Percentiles rank a stretch among this genome's conserved stretches.
phyloP scores from a whole-genome alignment of 2,113 vertebrate genomes.

The Eolophus roseicapilla region DNA sequence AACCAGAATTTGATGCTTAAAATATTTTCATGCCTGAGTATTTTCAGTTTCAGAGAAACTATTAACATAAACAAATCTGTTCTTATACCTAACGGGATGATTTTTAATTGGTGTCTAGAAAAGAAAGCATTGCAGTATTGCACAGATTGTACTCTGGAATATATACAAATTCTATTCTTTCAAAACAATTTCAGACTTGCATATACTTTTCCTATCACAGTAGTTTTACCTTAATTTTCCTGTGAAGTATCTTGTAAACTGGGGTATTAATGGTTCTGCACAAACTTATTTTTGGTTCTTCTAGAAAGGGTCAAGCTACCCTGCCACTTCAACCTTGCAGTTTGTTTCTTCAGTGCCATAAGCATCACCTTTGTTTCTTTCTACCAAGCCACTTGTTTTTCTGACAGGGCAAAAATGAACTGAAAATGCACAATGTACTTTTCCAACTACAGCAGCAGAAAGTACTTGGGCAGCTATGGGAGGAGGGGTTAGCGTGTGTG shows the following conservation, averaged over 20 bases:
- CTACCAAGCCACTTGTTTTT: neutral
- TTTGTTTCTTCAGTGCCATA: neutral
- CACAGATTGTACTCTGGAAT: neutral
- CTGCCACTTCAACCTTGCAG: neutral
- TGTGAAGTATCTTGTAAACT: neutral
- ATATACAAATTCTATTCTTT: neutral
- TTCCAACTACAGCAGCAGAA: neutral
- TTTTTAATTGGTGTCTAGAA: neutral
- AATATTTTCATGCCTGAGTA: neutral
- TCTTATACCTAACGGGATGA: neutral
- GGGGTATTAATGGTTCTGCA: neutral
- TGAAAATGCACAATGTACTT: accelerated
- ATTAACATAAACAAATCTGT: neutral
- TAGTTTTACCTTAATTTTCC: neutral
- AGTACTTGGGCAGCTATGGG: neutral
- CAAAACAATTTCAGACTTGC: neutral
- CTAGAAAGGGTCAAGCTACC: neutral
- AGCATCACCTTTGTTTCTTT: neutral
- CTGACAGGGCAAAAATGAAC: neutral
- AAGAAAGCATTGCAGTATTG: neutral
- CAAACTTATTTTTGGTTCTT: neutral
- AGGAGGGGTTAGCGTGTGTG: neutral
- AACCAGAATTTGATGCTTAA: neutral
- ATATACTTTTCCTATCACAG: neutral
- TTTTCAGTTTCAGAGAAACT: neutral